Percentiles rank a stretch among this genome's conserved stretches.
Evolutionary conservation across 2,113 vertebrate species (phyloP).

Genomic region (Lontra canadensis): DNA sequence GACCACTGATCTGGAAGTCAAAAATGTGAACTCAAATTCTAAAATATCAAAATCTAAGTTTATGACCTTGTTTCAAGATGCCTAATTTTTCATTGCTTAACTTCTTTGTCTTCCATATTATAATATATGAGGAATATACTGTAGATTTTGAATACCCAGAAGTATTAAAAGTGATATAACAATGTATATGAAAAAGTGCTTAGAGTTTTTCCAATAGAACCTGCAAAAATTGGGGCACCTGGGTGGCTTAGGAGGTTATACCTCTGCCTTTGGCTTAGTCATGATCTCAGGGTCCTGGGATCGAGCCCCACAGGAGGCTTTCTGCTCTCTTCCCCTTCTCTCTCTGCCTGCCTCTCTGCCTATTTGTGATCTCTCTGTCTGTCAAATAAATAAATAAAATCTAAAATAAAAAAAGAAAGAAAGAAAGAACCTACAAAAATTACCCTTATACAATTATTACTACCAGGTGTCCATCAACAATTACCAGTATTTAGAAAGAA

Average conservation of each 20-base stretch:
- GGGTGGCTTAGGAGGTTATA: too few species aligned
- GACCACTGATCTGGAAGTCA: background rate
- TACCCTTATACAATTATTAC: background rate
- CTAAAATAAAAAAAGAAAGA: too few species aligned
- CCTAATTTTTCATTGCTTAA: background rate
- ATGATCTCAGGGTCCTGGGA: too few species aligned
- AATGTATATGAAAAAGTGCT: background rate
- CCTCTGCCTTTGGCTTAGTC: too few species aligned
- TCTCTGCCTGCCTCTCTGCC: too few species aligned
- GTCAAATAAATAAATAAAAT: too few species aligned
- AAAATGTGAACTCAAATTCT: background rate
- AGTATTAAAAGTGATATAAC: background rate
- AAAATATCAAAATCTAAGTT: background rate
- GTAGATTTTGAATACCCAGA: background rate
- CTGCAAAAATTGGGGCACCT: background rate
- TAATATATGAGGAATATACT: background rate
- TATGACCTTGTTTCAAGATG: background rate
- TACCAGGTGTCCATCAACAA: background rate
- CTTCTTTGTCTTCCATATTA: rapidly evolving
- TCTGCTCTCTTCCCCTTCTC: too few species aligned
- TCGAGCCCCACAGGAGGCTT: too few species aligned
- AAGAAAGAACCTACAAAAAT: background rate
- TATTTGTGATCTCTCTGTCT: too few species aligned
- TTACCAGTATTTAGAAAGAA: background rate
- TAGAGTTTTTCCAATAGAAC: background rate